Evolutionary conservation across 1,140 invertebrate species (phyloP).

Genomic region (Conopomorpha cramerella): DNA sequence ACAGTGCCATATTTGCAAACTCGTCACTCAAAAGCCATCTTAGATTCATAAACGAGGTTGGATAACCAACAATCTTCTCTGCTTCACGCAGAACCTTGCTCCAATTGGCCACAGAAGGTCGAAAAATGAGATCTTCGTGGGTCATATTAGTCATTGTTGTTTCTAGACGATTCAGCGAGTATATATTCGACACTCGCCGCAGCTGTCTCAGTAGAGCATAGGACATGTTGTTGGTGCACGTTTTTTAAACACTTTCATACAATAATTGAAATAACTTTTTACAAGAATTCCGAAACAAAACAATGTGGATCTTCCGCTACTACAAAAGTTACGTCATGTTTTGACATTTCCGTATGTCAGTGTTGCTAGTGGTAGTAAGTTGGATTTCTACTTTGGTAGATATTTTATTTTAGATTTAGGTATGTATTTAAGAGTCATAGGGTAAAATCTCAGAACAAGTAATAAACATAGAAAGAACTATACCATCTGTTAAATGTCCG

Average conservation of each 20-base stretch:
- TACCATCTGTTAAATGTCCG: too few species aligned
- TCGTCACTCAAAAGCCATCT: slow-evolving; percentile 87
- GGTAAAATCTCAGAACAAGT: too few species aligned
- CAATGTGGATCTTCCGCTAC: too few species aligned
- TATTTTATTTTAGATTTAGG: too few species aligned
- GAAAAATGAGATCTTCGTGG: slow-evolving; percentile 40
- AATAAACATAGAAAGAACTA: too few species aligned
- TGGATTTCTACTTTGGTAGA: too few species aligned
- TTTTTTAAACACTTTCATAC: background rate
- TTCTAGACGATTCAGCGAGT: slow-evolving; percentile 28
- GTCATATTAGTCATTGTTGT: slow-evolving; percentile 42
- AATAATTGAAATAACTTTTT: slow-evolving; percentile 7
- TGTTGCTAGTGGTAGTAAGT: too few species aligned
- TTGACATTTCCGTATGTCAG: too few species aligned
- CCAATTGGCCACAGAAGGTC: slow-evolving; percentile 41
- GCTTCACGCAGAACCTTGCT: slow-evolving; percentile 71
- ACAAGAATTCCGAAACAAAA: too few species aligned
- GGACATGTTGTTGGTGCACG: slow-evolving; percentile 17
- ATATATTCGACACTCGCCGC: slow-evolving; percentile 24
- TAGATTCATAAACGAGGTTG: slow-evolving; percentile 87
- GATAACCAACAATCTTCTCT: slow-evolving; percentile 91
- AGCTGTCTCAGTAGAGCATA: slow-evolving; percentile 36
- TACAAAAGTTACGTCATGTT: slow-evolving; percentile 4
- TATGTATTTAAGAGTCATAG: too few species aligned
- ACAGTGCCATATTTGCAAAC: slow-evolving; percentile 85